phyloP scores from a whole-genome alignment of 2,888 invertebrate genomes.

The Galerucella pusilla region DNA sequence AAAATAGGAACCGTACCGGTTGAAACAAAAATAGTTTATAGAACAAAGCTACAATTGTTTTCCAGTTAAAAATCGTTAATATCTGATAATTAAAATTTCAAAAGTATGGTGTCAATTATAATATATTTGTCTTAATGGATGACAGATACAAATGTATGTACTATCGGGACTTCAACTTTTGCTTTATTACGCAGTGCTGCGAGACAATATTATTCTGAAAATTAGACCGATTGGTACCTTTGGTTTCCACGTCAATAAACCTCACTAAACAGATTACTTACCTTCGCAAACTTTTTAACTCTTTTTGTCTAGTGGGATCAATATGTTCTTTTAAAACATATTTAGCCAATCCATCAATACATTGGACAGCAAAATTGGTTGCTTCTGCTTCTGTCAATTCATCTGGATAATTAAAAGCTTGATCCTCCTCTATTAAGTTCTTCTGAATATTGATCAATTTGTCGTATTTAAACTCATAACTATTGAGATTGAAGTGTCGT shows the following conservation, averaged over 20 bases:
- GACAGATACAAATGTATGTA: no score
- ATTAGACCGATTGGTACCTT: no score
- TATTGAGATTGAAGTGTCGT: neutral
- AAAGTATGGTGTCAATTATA: no score
- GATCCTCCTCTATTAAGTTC: neutral
- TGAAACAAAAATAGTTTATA: no score
- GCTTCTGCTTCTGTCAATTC: neutral
- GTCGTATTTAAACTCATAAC: neutral
- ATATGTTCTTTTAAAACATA: neutral
- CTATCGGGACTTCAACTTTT: no score
- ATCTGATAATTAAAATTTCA: no score
- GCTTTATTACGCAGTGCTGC: no score
- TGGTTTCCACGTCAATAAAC: neutral
- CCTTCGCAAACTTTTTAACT: neutral
- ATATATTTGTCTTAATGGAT: no score
- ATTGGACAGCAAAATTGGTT: fast-evolving
- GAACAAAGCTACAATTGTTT: no score
- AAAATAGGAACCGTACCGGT: no score
- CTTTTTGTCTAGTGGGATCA: neutral
- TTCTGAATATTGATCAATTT: neutral
- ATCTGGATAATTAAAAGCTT: neutral
- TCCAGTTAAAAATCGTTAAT: no score
- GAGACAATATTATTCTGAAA: no score
- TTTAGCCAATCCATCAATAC: neutral
- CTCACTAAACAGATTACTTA: neutral